Percentiles rank a stretch among this genome's conserved stretches.
Conservation (phyloP, 2,888 invertebrate genomes). For the Isotomurus palustris region DNA sequence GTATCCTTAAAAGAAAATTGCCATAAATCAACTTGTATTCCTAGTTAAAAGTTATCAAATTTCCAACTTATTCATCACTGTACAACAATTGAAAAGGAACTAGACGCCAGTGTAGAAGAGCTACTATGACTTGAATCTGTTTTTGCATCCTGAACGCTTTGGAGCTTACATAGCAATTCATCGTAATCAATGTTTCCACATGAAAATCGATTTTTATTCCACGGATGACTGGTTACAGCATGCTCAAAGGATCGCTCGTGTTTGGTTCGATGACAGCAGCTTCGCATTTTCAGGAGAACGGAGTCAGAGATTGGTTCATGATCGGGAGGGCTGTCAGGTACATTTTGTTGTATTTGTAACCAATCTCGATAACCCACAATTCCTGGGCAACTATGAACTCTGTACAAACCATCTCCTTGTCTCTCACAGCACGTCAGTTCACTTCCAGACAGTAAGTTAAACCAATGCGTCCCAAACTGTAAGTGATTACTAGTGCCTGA, state of each 20-base stretch:
- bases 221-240: conserved; percentile 12
- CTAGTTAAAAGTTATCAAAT: no score
- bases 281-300: conserved; percentile 32
- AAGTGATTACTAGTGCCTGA: conserved; percentile 21
- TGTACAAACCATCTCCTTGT: conserved; percentile 44
- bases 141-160: conserved; percentile 31
- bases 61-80: no score
- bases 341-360: conserved; percentile 29
- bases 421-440: conserved; percentile 35
- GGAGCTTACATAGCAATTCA: conserved; percentile 33
- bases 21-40: no score
- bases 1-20: no score
- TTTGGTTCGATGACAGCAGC: conserved; percentile 31
- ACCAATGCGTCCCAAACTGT: conserved; percentile 33
- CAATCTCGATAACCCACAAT: conserved; percentile 43
- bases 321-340: conserved; percentile 38
- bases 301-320: conserved; percentile 36
- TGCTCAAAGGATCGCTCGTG: conserved; percentile 29
- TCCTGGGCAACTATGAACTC: conserved; percentile 48
- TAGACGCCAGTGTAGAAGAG: conserved; percentile 38
- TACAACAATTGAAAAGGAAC: conserved; percentile 40
- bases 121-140: conserved; percentile 34
- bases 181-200: conserved; percentile 36
- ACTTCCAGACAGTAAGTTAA: conserved; percentile 32
- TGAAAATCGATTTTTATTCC: conserved; percentile 28